Evolutionary conservation across 2,113 vertebrate species (phyloP), one percentile per base, ranked within the genome.

Genomic region (Alces alces): DNA sequence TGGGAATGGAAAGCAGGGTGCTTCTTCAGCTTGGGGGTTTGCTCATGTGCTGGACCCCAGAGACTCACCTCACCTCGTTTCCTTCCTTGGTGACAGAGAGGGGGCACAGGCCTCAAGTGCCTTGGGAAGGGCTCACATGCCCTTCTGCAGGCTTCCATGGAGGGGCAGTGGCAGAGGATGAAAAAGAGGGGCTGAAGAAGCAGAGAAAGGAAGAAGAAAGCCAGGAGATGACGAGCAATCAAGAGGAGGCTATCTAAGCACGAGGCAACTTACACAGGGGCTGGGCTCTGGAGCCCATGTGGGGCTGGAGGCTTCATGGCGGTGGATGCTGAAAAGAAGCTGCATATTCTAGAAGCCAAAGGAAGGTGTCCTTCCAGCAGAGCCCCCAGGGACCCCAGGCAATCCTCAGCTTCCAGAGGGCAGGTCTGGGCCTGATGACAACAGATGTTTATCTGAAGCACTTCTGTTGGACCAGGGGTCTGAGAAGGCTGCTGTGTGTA

Each of bases 221-320:
- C 91, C 52, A 0, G 0, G 52, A 95, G 97, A 97, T 98, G 89
- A 95, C 55, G 73, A 91, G 97, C 96, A 95, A 96, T 96, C 57
- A 45, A 96, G 80, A 92, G 91, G 93, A 64, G 55, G 97, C 94
- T 89, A 73, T 82, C 86, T 50, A 85, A 96, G 95, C 2, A 93
- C 79, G 19, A 0, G 60, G 95, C 55, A 79, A 85, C 17, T 25
- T 19, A 45, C 5, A 43, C 27, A 25, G 30, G 84, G 94, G 13
- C 52, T 17, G 95, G 64, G 78, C 73, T 80, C 58, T 0, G 0
- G 43, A 70, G 9, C 90, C 86, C 23, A 3, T 2, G 16, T 1
- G 0, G 36, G 95, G 94, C 97, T 83, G 58, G 80, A 66, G 96
- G 93, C 60, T 73, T 4, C 64, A 27, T 93, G 96, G 93, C 92